Evolutionary conservation across 2,113 vertebrate species (phyloP).

Genomic region (Aegotheles bennettii): DNA sequence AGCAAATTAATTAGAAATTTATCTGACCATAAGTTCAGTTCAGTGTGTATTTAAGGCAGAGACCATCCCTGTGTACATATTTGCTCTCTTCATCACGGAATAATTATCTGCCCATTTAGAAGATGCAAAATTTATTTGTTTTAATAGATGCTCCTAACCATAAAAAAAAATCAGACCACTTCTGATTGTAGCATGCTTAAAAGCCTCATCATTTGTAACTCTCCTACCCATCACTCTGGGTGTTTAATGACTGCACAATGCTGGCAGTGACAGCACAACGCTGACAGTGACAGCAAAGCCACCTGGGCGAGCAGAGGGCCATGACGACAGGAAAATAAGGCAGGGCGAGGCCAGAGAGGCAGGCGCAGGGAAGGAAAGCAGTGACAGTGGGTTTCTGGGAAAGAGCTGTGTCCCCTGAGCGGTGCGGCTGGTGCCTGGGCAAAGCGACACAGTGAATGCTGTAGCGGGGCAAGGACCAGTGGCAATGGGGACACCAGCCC

Average conservation of each 20-base stretch:
- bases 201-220: background rate
- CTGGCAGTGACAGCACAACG: background rate
- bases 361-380: background rate
- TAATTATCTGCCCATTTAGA: conserved; percentile 49
- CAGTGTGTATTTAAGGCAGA: background rate
- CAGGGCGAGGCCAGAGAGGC: background rate
- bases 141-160: background rate
- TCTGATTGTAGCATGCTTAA: background rate
- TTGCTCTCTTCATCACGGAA: background rate
- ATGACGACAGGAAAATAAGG: background rate
- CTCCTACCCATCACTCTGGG: fast-evolving
- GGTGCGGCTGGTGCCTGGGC: fast-evolving
- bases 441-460: fast-evolving
- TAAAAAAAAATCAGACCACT: background rate
- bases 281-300: background rate
- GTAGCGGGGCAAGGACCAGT: background rate
- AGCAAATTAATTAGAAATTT: conserved; percentile 50
- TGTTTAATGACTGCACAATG: background rate
- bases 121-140: conserved; percentile 27
- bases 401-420: background rate
- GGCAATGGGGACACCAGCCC: background rate
- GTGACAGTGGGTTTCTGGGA: background rate
- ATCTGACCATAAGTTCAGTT: conserved; percentile 16
- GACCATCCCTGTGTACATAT: background rate
- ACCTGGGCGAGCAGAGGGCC: background rate